These are phyloP conservation scores for Macaca nemestrina DNA, from an alignment of 2,113 vertebrate species.

Conservation along the genomic window DNA sequence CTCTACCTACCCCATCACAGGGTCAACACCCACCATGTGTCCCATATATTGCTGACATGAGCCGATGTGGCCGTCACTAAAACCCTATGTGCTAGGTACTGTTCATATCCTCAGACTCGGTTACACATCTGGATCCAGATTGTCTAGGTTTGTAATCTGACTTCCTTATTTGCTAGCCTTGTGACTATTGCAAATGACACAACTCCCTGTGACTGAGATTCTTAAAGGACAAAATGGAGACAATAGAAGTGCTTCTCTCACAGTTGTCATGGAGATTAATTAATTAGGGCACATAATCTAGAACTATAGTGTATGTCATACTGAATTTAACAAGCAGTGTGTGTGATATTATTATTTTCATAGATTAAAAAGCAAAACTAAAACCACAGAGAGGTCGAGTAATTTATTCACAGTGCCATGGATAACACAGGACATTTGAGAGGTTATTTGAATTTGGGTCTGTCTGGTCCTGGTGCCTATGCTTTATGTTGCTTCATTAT, in stretches of 20 bases:
- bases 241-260: neutral
- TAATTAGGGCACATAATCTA: neutral
- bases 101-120: neutral
- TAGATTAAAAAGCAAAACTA: neutral
- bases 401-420: neutral
- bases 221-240: neutral
- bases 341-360: neutral
- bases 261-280: neutral
- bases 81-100: neutral
- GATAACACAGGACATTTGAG: neutral
- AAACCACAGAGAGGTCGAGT: neutral
- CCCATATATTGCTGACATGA: neutral
- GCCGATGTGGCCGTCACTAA: neutral
- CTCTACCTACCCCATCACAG: neutral
- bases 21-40: neutral
- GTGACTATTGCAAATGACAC: neutral
- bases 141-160: neutral
- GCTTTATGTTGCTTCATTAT: neutral
- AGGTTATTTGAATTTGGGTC: neutral
- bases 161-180: neutral
- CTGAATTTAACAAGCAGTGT: neutral
- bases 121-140: neutral
- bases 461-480: neutral
- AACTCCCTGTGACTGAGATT: neutral
- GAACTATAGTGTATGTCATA: neutral